Percentiles rank a stretch among this genome's conserved stretches.
Evolutionary conservation across 30 jellyfish, hydroid and myxozoan species (phyloP).

Genomic region (Aurelia aurita complex sp. Pacific): DNA sequence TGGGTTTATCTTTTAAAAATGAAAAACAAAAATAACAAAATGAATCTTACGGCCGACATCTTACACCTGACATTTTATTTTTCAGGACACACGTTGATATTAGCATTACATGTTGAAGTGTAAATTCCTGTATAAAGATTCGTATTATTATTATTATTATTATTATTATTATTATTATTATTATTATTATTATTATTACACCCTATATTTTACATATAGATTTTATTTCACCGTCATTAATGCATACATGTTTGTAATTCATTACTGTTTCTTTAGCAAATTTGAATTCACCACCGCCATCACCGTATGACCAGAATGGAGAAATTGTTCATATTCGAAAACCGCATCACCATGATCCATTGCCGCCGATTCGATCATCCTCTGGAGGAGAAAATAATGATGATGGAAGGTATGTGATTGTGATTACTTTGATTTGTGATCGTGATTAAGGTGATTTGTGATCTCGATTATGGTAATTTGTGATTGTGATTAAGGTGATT

Average conservation of each 20-base stretch:
- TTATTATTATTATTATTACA: too few relatives aligned
- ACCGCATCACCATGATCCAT: slow-evolving; percentile 12
- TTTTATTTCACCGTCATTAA: too few relatives aligned
- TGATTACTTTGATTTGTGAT: not conserved
- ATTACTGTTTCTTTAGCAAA: not conserved
- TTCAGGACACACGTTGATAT: too few relatives aligned
- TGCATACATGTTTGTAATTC: too few relatives aligned
- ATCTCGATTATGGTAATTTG: too few relatives aligned
- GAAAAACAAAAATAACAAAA: not conserved
- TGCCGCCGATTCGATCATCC: slow-evolving; percentile 63
- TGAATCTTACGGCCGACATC: not conserved
- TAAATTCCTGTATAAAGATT: too few relatives aligned
- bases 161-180: too few relatives aligned
- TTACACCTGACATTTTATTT: too few relatives aligned
- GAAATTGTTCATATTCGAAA: slow-evolving; percentile 2
- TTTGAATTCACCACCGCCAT: slow-evolving; percentile 41
- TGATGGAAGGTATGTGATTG: slow-evolving; percentile 46
- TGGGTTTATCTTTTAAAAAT: not conserved
- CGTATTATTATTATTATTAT: too few relatives aligned
- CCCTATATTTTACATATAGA: too few relatives aligned
- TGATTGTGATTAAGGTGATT: too few relatives aligned
- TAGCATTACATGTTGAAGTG: too few relatives aligned
- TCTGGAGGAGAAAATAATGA: slow-evolving; percentile 23
- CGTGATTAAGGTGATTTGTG: not conserved
- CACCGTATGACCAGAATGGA: slow-evolving; percentile 43